A percentile compares a stretch with the other conserved stretches of the same genome.
Conservation (phyloP, 2,113 vertebrate genomes). For the Hipposideros armiger region DNA sequence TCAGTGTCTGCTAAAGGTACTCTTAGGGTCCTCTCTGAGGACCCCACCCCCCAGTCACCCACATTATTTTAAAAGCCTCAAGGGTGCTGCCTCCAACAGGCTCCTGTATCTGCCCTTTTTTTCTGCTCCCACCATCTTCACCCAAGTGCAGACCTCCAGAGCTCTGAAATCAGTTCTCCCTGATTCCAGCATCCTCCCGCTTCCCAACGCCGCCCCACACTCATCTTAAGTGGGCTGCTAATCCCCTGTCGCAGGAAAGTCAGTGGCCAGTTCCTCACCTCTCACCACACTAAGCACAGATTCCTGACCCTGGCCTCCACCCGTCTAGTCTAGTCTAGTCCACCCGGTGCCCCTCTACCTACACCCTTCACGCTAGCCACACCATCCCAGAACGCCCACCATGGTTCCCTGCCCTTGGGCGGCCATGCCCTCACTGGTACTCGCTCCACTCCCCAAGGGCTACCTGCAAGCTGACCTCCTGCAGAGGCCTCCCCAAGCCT, state of each 20-base stretch:
- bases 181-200: background rate
- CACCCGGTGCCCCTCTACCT: background rate
- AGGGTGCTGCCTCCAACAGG: background rate
- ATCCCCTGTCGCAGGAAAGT: fast-evolving
- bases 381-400: background rate
- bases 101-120: background rate
- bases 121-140: background rate
- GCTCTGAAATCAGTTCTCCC: background rate
- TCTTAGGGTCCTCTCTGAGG: background rate
- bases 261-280: background rate
- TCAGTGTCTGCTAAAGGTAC: background rate
- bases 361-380: background rate
- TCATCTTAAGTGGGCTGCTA: fast-evolving
- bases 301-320: too few relatives aligned
- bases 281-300: background rate
- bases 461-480: background rate
- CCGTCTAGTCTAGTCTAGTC: background rate
- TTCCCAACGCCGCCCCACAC: fast-evolving
- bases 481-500: background rate
- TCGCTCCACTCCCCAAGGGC: background rate
- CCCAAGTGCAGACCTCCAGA: background rate
- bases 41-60: background rate
- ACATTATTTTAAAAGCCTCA: background rate
- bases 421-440: fast-evolving
- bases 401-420: background rate